phyloP scores from a whole-genome alignment of 1,140 invertebrate species.

The Anastrepha ludens region DNA sequence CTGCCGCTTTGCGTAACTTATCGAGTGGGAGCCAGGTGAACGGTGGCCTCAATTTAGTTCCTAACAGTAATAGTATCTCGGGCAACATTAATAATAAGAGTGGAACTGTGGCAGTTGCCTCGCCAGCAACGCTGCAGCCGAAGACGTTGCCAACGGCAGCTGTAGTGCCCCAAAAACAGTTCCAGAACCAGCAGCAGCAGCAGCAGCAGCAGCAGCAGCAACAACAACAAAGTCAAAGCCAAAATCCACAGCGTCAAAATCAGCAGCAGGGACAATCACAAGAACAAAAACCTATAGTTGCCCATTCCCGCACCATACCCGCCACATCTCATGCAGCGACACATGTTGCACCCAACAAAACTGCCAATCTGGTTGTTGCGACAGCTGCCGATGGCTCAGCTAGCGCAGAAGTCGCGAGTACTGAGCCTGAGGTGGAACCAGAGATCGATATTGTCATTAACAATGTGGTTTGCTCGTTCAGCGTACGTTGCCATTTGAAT shows the following conservation, averaged over 20 bases:
- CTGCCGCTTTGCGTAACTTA: slow-evolving; percentile 26
- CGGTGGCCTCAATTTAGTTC: slow-evolving; percentile 54
- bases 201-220: not conserved
- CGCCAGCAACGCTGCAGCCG: not conserved
- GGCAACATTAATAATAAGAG: slow-evolving; percentile 28
- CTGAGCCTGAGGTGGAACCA: slow-evolving; percentile 75
- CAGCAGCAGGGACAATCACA: slow-evolving; percentile 7
- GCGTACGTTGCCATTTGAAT: slow-evolving; percentile 97
- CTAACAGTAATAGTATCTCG: slow-evolving; percentile 52
- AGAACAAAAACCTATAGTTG: slow-evolving; percentile 24
- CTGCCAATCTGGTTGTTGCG: slow-evolving; percentile 34
- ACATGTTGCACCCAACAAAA: slow-evolving; percentile 28
- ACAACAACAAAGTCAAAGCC: slow-evolving; percentile 49
- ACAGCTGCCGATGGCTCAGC: slow-evolving; percentile 16
- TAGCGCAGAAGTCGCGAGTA: slow-evolving; percentile 13
- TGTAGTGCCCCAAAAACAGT: slow-evolving; percentile 54
- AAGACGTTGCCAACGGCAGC: slow-evolving; percentile 47
- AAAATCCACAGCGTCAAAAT: slow-evolving; percentile 19
- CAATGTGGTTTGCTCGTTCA: slow-evolving; percentile 99
- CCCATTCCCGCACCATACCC: slow-evolving; percentile 39
- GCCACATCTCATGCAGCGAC: not conserved
- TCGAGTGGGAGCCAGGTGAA: slow-evolving; percentile 7
- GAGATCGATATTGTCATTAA: slow-evolving; percentile 97
- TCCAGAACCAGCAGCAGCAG: not conserved
- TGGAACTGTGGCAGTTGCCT: slow-evolving; percentile 7